Evolutionary conservation across 1,140 invertebrate species (phyloP), one percentile per base, ranked within the genome.

Genomic region (Caenorhabditis tropicalis): DNA sequence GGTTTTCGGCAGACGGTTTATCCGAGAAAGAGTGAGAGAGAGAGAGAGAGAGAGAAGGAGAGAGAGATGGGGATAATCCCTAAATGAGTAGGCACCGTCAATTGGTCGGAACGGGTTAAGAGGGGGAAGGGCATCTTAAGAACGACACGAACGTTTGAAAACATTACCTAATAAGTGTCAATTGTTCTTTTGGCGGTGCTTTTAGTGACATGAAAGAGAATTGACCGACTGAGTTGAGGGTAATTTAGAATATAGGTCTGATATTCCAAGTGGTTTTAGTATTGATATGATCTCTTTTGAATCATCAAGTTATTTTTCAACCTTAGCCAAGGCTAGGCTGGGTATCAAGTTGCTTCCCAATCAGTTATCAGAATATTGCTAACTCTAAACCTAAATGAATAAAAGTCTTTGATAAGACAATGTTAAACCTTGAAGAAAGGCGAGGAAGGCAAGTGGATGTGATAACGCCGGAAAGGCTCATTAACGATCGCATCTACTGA

Each of bases 91-190:
- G 15, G 31, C 21, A 65, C 10, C 53, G 49, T n/a, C 49, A 21
- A 58, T 27, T 58, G 21, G 53, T 58, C 53, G 53, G 53, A 51
- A 58, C 24, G 29, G 56, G 58, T 9, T 36, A 36, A 46, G 7
- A 43, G 29, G 31, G 60, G 29, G 60, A 70, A 39, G 60, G 4
- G 36, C 16, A 29, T 7, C 65, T 5, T 29, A 27, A 29, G 24
- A 9, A 15, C 9, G 12, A 29, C 1, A 19, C n/a, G 36, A 46
- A n/a, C 36, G 36, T 74, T 74, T 74, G 36, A 46, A 74, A 74
- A 74, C 65, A 74, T 74, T 74, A 24, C 36, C 2, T 74, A 74
- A 74, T 74, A 74, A 43, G 65, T 74, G 65, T 24, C 58, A 65
- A 65, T 65, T 65, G 58, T 16, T 33, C 36, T 33, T 36, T 16